Conservation (phyloP, 2,113 vertebrate genomes). For the Scomber colias region DNA sequence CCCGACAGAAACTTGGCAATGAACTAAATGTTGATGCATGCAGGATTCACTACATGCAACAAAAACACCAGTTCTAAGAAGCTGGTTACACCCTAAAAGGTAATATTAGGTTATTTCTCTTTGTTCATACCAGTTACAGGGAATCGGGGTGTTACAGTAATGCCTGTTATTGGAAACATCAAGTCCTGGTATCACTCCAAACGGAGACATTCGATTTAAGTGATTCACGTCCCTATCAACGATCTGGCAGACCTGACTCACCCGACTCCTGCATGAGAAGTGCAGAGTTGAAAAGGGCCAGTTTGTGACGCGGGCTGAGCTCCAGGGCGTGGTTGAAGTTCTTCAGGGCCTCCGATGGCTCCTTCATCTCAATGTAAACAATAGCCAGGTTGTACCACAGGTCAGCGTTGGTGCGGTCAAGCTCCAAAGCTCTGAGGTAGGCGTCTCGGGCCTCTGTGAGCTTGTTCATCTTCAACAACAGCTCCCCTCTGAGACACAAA, state of each 20-base stretch:
- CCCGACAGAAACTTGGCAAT: constrained; percentile 43
- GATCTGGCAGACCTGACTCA: constrained; percentile 76
- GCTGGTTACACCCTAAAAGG: constrained; percentile 45
- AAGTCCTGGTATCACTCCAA: background rate
- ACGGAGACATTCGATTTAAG: background rate
- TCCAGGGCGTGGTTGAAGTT: constrained; percentile 96
- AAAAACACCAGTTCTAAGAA: background rate
- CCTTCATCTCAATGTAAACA: constrained; percentile 98
- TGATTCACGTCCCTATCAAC: background rate
- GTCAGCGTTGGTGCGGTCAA: constrained; percentile 94
- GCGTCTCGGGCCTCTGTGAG: constrained; percentile 94
- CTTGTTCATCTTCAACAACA: constrained; percentile 98
- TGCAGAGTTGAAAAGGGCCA: constrained; percentile 96
- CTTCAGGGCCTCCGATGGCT: constrained; percentile 92
- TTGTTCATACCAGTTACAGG: background rate
- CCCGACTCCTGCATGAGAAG: constrained; percentile 99
- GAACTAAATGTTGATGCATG: background rate
- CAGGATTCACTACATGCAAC: background rate
- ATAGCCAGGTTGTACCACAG: constrained; percentile 99
- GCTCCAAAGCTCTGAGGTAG: constrained; percentile 93
- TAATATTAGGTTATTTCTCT: constrained; percentile 22
- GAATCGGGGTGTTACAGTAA: background rate
- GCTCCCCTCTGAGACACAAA: constrained; percentile 89
- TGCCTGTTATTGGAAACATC: background rate
- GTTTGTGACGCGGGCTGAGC: constrained; percentile 92